phyloP scores from a whole-genome alignment of 2,113 vertebrate species.

The Heptranchias perlo region DNA sequence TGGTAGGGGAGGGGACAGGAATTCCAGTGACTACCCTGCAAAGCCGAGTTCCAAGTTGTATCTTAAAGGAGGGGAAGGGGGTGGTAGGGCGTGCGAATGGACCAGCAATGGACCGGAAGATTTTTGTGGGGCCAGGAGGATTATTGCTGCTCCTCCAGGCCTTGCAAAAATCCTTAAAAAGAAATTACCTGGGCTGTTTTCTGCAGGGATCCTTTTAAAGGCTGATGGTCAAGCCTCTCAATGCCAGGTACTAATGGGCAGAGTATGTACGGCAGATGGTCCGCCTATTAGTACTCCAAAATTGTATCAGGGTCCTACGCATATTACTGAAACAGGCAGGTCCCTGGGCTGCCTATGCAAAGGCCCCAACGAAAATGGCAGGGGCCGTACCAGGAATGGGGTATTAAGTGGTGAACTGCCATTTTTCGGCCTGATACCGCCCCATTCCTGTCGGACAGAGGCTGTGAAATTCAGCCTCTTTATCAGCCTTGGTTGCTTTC shows the following conservation, averaged over 20 bases:
- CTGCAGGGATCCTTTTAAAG: not conserved
- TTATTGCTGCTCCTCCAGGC: not conserved
- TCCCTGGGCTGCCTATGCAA: not conserved
- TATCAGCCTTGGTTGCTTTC: not conserved
- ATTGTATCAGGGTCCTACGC: not conserved
- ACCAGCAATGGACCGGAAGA: not conserved
- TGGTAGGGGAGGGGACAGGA: not conserved
- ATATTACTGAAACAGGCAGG: not conserved
- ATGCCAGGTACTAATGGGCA: not conserved
- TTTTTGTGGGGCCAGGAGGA: not conserved
- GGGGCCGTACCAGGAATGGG: not conserved
- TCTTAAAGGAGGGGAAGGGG: not conserved
- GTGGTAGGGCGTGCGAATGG: not conserved
- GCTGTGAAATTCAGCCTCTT: not conserved
- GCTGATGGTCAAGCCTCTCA: not conserved
- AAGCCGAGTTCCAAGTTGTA: not conserved
- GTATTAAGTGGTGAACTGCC: not conserved
- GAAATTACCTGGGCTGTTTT: not conserved
- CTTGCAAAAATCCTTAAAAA: not conserved
- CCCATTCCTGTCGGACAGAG: not conserved
- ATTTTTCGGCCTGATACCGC: not conserved
- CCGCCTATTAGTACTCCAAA: not conserved
- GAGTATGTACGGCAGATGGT: not conserved
- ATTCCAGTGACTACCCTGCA: not conserved
- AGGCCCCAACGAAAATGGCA: not conserved